Percentiles rank a stretch among this genome's conserved stretches.
Evolutionary conservation across 2,888 invertebrate genomes (phyloP).

Genomic region (Polydrusus tereticollis): DNA sequence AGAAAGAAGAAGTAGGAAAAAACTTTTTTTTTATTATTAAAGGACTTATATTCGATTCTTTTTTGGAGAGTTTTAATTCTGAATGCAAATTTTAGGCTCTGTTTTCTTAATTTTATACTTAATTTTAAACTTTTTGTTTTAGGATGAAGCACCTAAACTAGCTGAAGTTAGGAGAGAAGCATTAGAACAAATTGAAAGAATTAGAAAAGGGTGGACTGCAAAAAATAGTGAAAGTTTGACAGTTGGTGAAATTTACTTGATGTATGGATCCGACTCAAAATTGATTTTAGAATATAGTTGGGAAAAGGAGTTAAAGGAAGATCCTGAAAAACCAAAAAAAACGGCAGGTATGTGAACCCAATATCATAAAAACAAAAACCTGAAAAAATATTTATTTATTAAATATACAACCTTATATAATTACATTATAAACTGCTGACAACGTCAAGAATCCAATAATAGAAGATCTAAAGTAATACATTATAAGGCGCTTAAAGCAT

Average conservation of each 20-base stretch:
- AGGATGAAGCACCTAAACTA: constrained; percentile 55
- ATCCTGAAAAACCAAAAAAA: constrained; percentile 41
- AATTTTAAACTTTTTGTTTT: not conserved
- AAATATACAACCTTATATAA: too few species aligned
- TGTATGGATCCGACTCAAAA: constrained; percentile 83
- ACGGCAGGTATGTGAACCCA: constrained; percentile 10
- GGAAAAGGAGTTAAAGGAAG: constrained; percentile 65
- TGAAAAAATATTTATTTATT: not conserved
- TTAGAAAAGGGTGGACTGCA: constrained; percentile 83
- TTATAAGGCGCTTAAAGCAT: too few species aligned
- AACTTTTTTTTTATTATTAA: constrained; percentile 15
- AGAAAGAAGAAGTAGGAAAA: constrained; percentile 63
- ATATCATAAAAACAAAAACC: not conserved
- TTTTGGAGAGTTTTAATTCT: too few species aligned
- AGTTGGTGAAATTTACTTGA: constrained; percentile 90
- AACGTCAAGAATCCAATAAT: too few species aligned
- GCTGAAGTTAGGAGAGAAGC: constrained; percentile 45
- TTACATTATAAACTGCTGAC: too few species aligned
- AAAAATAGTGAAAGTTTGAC: constrained; percentile 83
- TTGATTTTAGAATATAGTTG: constrained; percentile 86
- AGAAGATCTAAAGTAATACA: too few species aligned
- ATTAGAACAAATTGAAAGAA: constrained; percentile 63
- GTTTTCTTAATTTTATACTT: too few species aligned
- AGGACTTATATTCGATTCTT: not conserved
- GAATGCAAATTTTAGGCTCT: too few species aligned